Conservation (phyloP, 1,140 invertebrate genomes). For the Habropoda laboriosa region DNA sequence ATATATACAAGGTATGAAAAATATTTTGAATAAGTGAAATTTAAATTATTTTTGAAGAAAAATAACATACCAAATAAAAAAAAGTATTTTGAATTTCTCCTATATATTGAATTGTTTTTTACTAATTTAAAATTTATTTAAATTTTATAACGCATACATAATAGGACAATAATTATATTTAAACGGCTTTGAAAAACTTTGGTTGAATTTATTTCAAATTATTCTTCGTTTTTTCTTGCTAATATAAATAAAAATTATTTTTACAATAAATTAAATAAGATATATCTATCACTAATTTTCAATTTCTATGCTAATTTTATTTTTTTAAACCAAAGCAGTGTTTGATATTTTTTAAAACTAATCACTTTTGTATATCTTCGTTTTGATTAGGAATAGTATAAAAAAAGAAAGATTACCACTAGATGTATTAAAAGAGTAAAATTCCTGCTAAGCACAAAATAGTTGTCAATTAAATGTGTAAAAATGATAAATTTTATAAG, state of each 20-base stretch:
- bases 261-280: conserved; percentile 24
- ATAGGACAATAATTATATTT: conserved; percentile 11
- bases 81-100: not conserved
- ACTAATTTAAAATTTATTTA: conserved; percentile 19
- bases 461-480: conserved; percentile 36
- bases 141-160: not conserved
- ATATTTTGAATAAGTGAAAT: conserved; percentile 19
- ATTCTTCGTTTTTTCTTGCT: conserved; percentile 28
- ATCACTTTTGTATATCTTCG: not conserved
- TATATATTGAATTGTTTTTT: not conserved
- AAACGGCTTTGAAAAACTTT: conserved; percentile 42
- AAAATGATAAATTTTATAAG: conserved; percentile 38
- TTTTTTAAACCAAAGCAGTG: conserved; percentile 24
- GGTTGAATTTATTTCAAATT: conserved; percentile 49
- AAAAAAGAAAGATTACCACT: too few species aligned
- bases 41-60: not conserved
- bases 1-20: conserved; percentile 36
- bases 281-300: conserved; percentile 5
- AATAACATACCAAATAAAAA: conserved; percentile 3
- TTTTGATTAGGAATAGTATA: conserved; percentile 2
- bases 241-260: conserved; percentile 38
- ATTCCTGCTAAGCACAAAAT: conserved; percentile 26
- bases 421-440: not conserved
- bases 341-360: not conserved
- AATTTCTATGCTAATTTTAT: not conserved